Evolutionary conservation across 1,140 invertebrate species (phyloP).

Genomic region (Drosophila lacteicornis): DNA sequence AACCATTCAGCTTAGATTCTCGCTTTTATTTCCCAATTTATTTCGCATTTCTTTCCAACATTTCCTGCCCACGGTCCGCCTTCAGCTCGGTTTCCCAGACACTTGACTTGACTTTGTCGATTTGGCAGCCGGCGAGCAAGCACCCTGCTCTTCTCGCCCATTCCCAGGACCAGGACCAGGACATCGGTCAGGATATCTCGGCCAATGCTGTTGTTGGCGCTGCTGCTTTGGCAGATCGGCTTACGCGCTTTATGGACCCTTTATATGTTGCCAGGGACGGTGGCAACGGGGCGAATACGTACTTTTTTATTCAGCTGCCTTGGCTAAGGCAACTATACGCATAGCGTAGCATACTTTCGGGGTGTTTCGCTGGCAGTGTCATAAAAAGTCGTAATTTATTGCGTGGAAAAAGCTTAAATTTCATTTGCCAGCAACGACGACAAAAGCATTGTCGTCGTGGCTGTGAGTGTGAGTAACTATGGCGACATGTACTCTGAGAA

Average conservation of each 20-base stretch:
- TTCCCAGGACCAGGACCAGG: constrained; percentile 29
- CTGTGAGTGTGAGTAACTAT: constrained; percentile 58
- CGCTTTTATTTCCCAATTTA: constrained; percentile 3
- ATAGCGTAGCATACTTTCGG: constrained; percentile 39
- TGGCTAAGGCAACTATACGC: constrained; percentile 67
- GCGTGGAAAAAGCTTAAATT: constrained; percentile 84
- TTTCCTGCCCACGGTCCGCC: constrained; percentile 43
- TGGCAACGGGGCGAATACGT: constrained; percentile 14
- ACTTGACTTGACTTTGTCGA: constrained; percentile 78
- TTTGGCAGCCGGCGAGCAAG: constrained; percentile 18
- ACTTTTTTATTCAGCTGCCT: constrained; percentile 38
- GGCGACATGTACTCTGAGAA: constrained; percentile 20
- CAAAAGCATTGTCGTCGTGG: constrained; percentile 64
- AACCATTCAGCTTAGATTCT: constrained; percentile 11
- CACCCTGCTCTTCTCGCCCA: not conserved
- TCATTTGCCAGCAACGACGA: constrained; percentile 80
- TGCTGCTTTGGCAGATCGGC: constrained; percentile 72
- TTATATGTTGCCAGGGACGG: constrained; percentile 33
- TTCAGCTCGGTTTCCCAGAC: constrained; percentile 42
- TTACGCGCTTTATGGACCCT: constrained; percentile 76
- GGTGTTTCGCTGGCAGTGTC: constrained; percentile 67
- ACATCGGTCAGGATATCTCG: constrained; percentile 55
- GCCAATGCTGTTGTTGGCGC: constrained; percentile 27
- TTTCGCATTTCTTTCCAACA: constrained; percentile 10
- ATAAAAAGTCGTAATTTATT: constrained; percentile 84